Conservation (phyloP, 2,797 vertebrate species). For the Craterocephalus amniculus region DNA sequence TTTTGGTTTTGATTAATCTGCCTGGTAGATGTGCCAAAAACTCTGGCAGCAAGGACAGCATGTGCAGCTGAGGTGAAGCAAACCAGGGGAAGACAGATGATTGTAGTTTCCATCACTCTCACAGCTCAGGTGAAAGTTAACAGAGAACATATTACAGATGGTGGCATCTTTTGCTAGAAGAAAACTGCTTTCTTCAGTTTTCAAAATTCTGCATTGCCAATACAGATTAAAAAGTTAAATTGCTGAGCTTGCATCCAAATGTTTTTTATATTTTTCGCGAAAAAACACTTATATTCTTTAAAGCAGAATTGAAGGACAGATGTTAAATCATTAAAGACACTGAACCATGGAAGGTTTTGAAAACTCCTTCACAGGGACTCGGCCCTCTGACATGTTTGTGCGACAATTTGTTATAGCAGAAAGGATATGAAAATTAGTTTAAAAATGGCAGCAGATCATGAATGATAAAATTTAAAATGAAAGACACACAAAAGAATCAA, state of each 20-base stretch:
- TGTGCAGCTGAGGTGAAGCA: slow-evolving; percentile 35
- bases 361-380: no score
- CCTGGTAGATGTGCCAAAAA: slow-evolving; percentile 34
- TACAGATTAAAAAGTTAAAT: background rate
- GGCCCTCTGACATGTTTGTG: background rate
- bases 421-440: background rate
- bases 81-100: slow-evolving; percentile 26
- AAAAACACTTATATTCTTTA: background rate
- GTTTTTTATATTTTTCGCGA: background rate
- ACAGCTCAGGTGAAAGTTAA: slow-evolving; percentile 18
- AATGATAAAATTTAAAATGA: background rate
- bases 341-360: no score
- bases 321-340: no score
- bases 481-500: no score
- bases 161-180: slow-evolving; percentile 19
- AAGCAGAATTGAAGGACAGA: background rate
- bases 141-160: background rate
- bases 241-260: background rate
- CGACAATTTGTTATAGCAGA: background rate
- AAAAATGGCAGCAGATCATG: background rate
- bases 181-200: background rate
- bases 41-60: background rate
- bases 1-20: slow-evolving; percentile 58
- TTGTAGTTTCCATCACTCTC: slow-evolving; percentile 18
- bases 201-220: slow-evolving; percentile 9